These are phyloP conservation scores for Catonia carolina DNA, from an alignment of 2,888 invertebrate genomes.

Conservation along the genomic window DNA sequence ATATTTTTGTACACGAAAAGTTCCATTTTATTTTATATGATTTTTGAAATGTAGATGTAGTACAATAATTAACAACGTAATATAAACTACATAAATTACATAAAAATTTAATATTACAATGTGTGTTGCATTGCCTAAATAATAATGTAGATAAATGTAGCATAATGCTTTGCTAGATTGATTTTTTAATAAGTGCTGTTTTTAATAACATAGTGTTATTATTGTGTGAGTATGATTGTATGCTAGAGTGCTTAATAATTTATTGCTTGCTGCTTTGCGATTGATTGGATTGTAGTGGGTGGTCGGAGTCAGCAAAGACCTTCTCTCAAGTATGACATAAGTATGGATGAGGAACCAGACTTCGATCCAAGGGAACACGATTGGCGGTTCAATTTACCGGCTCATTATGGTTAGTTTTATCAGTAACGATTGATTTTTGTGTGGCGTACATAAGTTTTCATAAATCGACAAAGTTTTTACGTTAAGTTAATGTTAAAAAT, in stretches of 20 bases:
- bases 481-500: slow-evolving; percentile 13
- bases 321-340: slow-evolving; percentile 48
- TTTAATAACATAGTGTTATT: not conserved
- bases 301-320: slow-evolving; percentile 35
- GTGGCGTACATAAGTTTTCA: too few species aligned
- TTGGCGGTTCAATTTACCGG: slow-evolving; percentile 47
- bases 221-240: not conserved
- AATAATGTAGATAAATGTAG: too few species aligned
- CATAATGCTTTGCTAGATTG: too few species aligned
- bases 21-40: too few species aligned
- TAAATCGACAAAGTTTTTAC: too few species aligned
- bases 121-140: too few species aligned
- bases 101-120: too few species aligned
- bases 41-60: too few species aligned
- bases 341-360: slow-evolving; percentile 49
- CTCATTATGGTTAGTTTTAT: slow-evolving; percentile 32
- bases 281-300: slow-evolving; percentile 8
- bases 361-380: slow-evolving; percentile 50
- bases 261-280: slow-evolving; percentile 21
- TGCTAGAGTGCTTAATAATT: slow-evolving; percentile 12
- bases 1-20: too few species aligned
- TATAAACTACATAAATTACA: too few species aligned
- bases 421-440: not conserved
- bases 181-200: not conserved
- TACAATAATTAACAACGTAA: too few species aligned